Evolutionary conservation across 2,797 vertebrate genomes (phyloP), one percentile per base, ranked within the genome.

Genomic region (Delichon dasypus): DNA sequence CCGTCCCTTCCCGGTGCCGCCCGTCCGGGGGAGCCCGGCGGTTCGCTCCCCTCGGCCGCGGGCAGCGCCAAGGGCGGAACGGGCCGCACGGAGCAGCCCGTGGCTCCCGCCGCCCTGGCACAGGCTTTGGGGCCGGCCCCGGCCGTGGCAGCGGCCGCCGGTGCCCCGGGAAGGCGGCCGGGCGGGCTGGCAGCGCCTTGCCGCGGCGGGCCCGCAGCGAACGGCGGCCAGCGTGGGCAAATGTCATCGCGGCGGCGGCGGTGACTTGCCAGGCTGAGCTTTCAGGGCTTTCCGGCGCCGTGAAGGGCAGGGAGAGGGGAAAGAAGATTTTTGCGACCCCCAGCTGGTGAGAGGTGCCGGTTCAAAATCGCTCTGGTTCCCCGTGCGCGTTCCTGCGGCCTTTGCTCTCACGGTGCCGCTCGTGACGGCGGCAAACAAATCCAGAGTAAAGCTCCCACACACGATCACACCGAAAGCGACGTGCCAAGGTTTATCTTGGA

Each of bases 271-370:
- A 13, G 45, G 36, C 45, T 51, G 65, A 29, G 79, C 32, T 58
- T 17, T 13, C 15, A 8, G 22, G 1, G 54, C 26, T 34, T 30
- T 19, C 27, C 10, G 16, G 38, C 3, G 8, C 11, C 1, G 20
- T 7, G 61, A 58, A n/a, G 30, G 58, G 34, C 47, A 21, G 40
- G 22, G n/a, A 74, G 20, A 54, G 25, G 32, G 20, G 53, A 53
- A 83, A 53, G 34, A 25, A 38, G 78, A 48, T 11, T 76, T 40
- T 32, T 55, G 36, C 8, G 0, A 25, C 20, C 3, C 11, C 20
- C 60, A 13, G 10, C 9, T 11, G 30, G 8, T 44, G 38, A 57
- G 58, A 34, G 16, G 11, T 12, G 16, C 22, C 62, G 1, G 29
- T 32, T 76, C 82, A 5, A 36, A 78, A 50, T 5, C 11, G 0